These are phyloP conservation scores for Drosophila mayaguana DNA, from an alignment of 2,888 invertebrate genomes.

Conservation along the genomic window DNA sequence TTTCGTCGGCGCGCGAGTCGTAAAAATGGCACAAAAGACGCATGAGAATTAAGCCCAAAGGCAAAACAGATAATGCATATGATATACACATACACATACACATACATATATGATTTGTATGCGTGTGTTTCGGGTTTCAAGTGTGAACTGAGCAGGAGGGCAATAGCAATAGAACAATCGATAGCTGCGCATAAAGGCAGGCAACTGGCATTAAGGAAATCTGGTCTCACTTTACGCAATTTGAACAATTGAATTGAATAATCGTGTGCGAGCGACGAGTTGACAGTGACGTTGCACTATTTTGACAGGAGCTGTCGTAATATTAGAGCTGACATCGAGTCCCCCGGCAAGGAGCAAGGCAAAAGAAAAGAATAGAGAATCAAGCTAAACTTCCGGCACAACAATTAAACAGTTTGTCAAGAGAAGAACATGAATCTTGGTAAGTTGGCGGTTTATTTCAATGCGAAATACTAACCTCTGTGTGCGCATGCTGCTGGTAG, in stretches of 20 bases:
- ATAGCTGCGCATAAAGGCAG: constrained; percentile 37
- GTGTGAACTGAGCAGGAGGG: constrained; percentile 61
- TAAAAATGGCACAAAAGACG: constrained; percentile 69
- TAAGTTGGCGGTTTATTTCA: not conserved
- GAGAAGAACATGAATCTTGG: not conserved
- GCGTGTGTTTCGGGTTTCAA: constrained; percentile 53
- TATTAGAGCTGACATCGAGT: constrained; percentile 46
- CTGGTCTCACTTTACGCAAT: constrained; percentile 67
- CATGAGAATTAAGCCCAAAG: constrained; percentile 58
- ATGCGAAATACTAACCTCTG: constrained; percentile 81
- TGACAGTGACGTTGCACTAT: constrained; percentile 72
- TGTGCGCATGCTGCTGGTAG: constrained; percentile 81
- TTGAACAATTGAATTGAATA: constrained; percentile 54
- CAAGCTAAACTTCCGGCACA: constrained; percentile 32
- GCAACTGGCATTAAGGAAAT: constrained; percentile 58
- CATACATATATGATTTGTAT: constrained; percentile 21
- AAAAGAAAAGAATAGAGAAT: not conserved
- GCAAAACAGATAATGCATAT: constrained; percentile 26
- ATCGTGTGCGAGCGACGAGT: constrained; percentile 35
- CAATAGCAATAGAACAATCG: constrained; percentile 51
- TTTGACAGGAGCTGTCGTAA: constrained; percentile 81
- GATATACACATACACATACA: constrained; percentile 36
- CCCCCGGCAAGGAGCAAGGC: not conserved
- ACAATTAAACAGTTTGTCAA: constrained; percentile 44
- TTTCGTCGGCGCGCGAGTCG: constrained; percentile 63